Conservation (phyloP, 2,888 invertebrate genomes). For the Agonopterix heracliana region DNA sequence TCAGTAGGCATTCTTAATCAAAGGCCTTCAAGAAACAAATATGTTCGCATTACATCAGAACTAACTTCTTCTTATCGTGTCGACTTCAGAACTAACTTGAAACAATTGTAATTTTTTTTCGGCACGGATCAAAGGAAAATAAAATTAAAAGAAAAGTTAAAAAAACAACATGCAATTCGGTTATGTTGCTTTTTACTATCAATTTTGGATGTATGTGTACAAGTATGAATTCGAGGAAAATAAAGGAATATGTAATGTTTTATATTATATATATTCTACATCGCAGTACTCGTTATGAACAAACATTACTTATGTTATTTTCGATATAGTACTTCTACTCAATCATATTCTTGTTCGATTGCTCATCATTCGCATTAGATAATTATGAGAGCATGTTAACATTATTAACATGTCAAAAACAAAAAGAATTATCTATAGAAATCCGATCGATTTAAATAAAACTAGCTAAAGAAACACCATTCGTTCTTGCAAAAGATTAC, state of each 20-base stretch:
- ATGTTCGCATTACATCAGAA: no score
- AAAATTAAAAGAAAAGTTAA: constrained; percentile 35
- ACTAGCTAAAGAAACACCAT: constrained; percentile 67
- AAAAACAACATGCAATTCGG: constrained; percentile 66
- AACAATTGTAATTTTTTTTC: no score
- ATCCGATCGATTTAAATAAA: constrained; percentile 71
- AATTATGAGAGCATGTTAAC: constrained; percentile 55
- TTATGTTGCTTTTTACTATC: constrained; percentile 76
- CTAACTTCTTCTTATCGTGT: no score
- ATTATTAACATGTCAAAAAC: constrained; percentile 47
- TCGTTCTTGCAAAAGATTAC: constrained; percentile 57
- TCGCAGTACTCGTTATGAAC: constrained; percentile 72
- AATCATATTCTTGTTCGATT: constrained; percentile 68
- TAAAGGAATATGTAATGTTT: constrained; percentile 72
- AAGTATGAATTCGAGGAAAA: constrained; percentile 74
- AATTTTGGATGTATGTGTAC: constrained; percentile 76
- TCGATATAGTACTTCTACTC: constrained; percentile 69
- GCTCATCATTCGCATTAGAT: constrained; percentile 49
- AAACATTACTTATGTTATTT: constrained; percentile 72
- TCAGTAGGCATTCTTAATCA: no score
- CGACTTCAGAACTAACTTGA: no score
- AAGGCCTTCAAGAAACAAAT: no score
- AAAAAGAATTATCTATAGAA: constrained; percentile 62
- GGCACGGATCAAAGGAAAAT: no score
- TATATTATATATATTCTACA: constrained; percentile 70